Evolutionary conservation across 2,113 vertebrate genomes (phyloP), one percentile per base, ranked within the genome.

Genomic region (Paradoxurus hermaphroditus): DNA sequence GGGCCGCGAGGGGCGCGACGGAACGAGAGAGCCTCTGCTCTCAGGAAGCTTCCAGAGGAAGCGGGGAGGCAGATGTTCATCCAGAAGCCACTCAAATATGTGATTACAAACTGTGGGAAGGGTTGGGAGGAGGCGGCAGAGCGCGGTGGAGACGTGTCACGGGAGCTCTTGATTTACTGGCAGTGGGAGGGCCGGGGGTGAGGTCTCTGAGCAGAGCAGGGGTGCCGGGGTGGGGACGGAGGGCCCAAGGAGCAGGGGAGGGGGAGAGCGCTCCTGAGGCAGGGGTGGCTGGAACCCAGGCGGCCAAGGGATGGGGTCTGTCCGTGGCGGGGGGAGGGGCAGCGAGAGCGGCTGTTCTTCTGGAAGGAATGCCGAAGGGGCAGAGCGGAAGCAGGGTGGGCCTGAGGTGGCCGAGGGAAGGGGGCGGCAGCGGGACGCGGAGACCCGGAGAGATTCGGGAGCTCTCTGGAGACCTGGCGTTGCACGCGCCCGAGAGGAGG

Each of bases 1-100:
- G 44, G 70, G 75, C 41, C 78, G 12, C 49, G 1, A 21, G 79
- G 82, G 56, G 72, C 19, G 7, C 62, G 31, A 41, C 1, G 73
- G 79, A 67, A 68, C 49, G 14, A 72, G 79, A n/a, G 4, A 36
- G 34, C 56, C 39, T 91, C 81, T 10, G 36, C 63, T 87, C 63
- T 81, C 91, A 53, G 86, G 89, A 84, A 70, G 77, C 59, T 46
- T 84, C 86, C 77, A 65, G 7, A 93, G 67, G 53, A 91, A 46
- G 46, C 27, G 23, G 59, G 63, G 86, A 93, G 67, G 86, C 72
- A 34, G 86, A 56, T 23, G 65, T 4, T 65, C 65, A 79, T 92
- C 90, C 88, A 81, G 84, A 36, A 84, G 39, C 72, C 67, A 34
- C 70, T 73, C 93, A 59, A 29, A 51, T 44, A 31, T 31, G 15